Percentiles rank a stretch among this genome's conserved stretches.
These are phyloP conservation scores for Brachionus calyciflorus DNA, from an alignment of 1,140 invertebrate species.

Conservation along the genomic window DNA sequence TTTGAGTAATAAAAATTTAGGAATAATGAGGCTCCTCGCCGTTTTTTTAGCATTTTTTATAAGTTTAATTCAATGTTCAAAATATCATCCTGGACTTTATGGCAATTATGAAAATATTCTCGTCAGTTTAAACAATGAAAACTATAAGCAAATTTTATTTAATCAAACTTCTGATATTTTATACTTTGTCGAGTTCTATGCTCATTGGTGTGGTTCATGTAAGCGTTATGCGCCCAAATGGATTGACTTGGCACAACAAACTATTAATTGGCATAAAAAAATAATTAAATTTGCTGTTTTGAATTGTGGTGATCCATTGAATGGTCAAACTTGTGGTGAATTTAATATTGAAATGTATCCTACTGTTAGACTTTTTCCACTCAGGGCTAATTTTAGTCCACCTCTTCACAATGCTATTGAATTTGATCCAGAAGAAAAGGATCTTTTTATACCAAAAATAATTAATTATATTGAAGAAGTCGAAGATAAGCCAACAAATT, in stretches of 20 bases:
- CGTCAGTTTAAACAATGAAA: background rate
- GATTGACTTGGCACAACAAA: background rate
- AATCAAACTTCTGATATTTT: constrained; percentile 47
- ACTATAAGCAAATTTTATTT: background rate
- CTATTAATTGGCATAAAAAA: constrained; percentile 19
- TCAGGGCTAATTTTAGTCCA: background rate
- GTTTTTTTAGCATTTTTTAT: background rate
- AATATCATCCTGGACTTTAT: background rate
- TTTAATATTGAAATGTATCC: constrained; percentile 51
- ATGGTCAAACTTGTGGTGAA: constrained; percentile 49
- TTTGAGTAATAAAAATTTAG: background rate
- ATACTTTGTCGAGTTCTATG: constrained; percentile 59
- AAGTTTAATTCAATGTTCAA: background rate
- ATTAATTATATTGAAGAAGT: background rate
- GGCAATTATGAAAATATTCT: background rate
- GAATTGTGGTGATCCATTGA: constrained; percentile 45
- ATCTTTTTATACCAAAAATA: background rate
- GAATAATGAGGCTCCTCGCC: background rate
- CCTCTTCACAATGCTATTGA: background rate
- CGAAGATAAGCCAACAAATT: background rate
- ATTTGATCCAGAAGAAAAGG: background rate
- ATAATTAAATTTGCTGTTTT: constrained; percentile 50
- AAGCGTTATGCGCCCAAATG: constrained; percentile 52
- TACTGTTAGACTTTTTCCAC: constrained; percentile 35
- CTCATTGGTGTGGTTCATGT: constrained; percentile 60